Base-by-base conservation (phyloP, 1,140 invertebrate species). In the Aphelinus atriplicis region DNA sequence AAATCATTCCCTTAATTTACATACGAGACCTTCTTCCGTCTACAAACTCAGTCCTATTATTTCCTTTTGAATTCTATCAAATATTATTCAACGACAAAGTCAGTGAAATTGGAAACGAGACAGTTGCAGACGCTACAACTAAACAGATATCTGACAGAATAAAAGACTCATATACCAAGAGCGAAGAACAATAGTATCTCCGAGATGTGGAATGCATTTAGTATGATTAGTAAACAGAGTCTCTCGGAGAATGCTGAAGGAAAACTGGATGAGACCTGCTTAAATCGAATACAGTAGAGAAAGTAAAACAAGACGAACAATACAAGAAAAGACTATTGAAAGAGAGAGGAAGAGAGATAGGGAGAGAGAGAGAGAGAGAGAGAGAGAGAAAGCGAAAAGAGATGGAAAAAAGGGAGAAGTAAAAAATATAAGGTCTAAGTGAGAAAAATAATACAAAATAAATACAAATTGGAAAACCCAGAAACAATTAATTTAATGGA, bases 201-300 rank as follows among this genome's bases (percentile, higher is more conserved):
- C 47, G 61, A 55, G 50, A 72, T 46, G 70, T 47, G 70, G 65
- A 73, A 73, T 78, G 70, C 60, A 78, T 78, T 78, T 73, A 78
- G 77, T 75, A 63, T 75, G 72, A 77, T 77, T 77, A 71, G 72
- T 74, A 75, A 71, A 51, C 48, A 68, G 57, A 75, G 69, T 67
- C 64, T 73, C 62, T 60, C 66, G 76, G 50, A 56, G 69, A 76
- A 71, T 71, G 9, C 53, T 43, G 56, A 7, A 7, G n/a, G 68
- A 50, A 45, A 50, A 55, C 5, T 46, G 5, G 7, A 26, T 26
- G 57, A 62, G 62, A 60, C 48, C 47, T 10, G 46, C 42, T 55
- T 46, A 56, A 68, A 62, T 62, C 53, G 53, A 58, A 56, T 69
- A 50, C 42, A 76, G 70, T 55, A 51, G 46, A 68, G 50, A 50